Percentiles rank a stretch among this genome's conserved stretches.
phyloP scores from a whole-genome alignment of 2,797 vertebrate species.

The Morus bassanus region DNA sequence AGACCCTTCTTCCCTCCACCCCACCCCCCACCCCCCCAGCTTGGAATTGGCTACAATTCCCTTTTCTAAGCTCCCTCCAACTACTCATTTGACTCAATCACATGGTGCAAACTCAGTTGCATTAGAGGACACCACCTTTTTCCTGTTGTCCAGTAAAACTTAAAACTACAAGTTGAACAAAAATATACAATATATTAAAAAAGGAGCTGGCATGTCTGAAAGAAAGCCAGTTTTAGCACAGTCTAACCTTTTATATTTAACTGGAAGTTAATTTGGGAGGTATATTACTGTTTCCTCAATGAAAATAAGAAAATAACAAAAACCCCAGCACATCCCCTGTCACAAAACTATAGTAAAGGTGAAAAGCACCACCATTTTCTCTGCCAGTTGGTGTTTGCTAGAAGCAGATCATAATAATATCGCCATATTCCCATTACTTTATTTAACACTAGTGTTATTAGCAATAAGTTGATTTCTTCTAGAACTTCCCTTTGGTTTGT shows the following conservation, averaged over 20 bases:
- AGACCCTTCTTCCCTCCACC: not conserved
- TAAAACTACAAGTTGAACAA: not conserved
- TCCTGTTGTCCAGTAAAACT: not conserved
- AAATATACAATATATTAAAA: not conserved
- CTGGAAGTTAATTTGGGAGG: not conserved
- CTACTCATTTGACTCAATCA: not conserved
- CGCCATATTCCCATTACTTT: not conserved
- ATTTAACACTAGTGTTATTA: not conserved
- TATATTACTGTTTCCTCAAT: not conserved
- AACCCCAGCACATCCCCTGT: accelerated
- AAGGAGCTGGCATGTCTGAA: not conserved
- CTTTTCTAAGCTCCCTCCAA: not conserved
- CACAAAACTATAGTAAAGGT: not conserved
- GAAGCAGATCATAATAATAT: not conserved
- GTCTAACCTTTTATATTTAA: not conserved
- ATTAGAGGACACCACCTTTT: not conserved
- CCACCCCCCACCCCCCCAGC: too few species aligned
- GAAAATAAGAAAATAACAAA: not conserved
- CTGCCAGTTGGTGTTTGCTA: not conserved
- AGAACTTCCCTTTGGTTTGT: not conserved
- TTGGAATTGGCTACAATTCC: not conserved
- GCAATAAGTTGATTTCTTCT: not conserved
- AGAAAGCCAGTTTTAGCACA: not conserved
- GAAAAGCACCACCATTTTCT: not conserved
- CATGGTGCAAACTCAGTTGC: not conserved